Evolutionary conservation across 2,113 vertebrate genomes (phyloP).

Genomic region (Butastur rufipennis): DNA sequence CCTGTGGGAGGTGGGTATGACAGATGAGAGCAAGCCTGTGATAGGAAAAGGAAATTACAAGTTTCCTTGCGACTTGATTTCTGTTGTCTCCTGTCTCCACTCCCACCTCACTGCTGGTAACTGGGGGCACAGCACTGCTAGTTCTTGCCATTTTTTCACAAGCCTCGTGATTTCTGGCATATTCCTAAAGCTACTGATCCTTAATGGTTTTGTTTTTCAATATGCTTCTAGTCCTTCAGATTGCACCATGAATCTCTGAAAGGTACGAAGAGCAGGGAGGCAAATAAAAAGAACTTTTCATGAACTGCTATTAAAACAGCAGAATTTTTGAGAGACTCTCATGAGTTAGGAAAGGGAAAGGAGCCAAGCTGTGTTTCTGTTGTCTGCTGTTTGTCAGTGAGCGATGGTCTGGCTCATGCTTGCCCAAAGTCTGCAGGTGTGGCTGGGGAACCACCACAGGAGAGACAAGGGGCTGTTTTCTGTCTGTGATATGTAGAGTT

Average conservation of each 20-base stretch:
- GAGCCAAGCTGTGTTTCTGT: neutral
- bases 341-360: neutral
- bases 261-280: neutral
- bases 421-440: neutral
- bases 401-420: neutral
- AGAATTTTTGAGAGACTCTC: neutral
- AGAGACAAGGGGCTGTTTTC: neutral
- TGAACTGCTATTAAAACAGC: neutral
- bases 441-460: neutral
- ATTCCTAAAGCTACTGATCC: neutral
- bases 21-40: neutral
- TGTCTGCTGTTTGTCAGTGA: neutral
- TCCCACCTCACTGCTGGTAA: neutral
- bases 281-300: neutral
- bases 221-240: neutral
- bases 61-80: neutral
- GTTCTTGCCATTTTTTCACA: neutral
- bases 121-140: neutral
- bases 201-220: neutral
- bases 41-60: neutral
- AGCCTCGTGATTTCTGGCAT: neutral
- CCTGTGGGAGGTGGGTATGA: rapidly evolving
- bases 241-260: neutral
- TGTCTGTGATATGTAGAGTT: neutral
- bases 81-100: neutral